Evolutionary conservation across 2,797 vertebrate genomes (phyloP).

Genomic region (Pelochelys cantorii): DNA sequence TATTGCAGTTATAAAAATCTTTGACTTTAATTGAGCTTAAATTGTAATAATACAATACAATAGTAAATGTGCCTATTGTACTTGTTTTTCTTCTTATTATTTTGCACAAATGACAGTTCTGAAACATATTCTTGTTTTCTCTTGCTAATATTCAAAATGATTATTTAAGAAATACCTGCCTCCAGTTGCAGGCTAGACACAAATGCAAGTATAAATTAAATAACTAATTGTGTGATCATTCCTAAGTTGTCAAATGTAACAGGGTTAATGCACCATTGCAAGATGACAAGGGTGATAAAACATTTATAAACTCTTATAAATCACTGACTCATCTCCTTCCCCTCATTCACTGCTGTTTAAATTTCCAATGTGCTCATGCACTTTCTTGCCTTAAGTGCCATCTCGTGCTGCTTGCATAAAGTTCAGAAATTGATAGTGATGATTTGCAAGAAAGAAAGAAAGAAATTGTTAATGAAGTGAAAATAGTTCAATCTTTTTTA

Average conservation of each 20-base stretch:
- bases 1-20: background rate
- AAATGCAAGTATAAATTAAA: slow-evolving; percentile 9
- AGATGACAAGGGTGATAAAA: background rate
- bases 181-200: slow-evolving; percentile 1
- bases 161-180: slow-evolving; percentile 13
- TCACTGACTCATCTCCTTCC: background rate
- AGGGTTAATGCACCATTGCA: background rate
- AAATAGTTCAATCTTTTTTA: background rate
- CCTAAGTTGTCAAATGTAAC: slow-evolving; percentile 25
- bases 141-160: slow-evolving; percentile 17
- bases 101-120: background rate
- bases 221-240: slow-evolving; percentile 10
- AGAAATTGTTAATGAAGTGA: background rate
- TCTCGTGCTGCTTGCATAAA: background rate
- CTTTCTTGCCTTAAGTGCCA: slow-evolving; percentile 1
- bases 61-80: background rate
- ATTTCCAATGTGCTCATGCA: background rate
- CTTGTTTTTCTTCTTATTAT: slow-evolving; percentile 5
- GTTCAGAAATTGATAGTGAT: background rate
- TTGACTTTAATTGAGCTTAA: background rate
- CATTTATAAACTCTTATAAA: slow-evolving; percentile 23
- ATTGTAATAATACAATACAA: background rate
- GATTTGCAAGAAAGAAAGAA: background rate
- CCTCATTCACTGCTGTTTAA: background rate
- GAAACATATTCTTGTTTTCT: background rate